A percentile compares a stretch with the other conserved stretches of the same genome.
phyloP scores from a whole-genome alignment of 2,888 invertebrate genomes.

The Melinaea menophilus region DNA sequence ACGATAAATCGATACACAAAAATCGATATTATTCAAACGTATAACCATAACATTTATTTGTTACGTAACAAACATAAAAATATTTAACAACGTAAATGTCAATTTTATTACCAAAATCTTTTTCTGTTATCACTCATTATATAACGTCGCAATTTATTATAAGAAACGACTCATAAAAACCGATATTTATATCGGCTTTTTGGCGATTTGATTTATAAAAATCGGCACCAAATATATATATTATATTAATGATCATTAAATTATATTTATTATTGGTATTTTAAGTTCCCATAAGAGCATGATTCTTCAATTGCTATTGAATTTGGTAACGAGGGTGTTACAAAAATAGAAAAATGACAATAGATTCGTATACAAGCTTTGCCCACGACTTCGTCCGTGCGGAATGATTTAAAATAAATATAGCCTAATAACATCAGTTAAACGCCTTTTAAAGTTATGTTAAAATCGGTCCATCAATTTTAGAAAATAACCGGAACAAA shows the following conservation, averaged over 20 bases:
- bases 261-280: background rate
- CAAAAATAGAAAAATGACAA: slow-evolving; percentile 3
- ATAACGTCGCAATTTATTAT: slow-evolving; percentile 20
- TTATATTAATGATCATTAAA: slow-evolving; percentile 5
- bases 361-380: no score
- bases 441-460: no score
- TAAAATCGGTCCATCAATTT: no score
- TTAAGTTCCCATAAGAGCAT: background rate
- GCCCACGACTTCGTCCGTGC: no score
- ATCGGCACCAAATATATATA: background rate
- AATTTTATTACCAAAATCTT: slow-evolving; percentile 23
- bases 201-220: background rate
- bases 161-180: slow-evolving; percentile 6
- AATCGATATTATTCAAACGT: no score
- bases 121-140: slow-evolving; percentile 23
- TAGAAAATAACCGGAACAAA: no score
- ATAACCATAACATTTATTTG: background rate
- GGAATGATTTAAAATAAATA: no score
- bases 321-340: no score
- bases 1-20: no score
- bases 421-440: no score
- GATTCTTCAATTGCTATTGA: background rate
- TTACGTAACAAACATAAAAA: slow-evolving; percentile 22
- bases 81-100: slow-evolving; percentile 21
- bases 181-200: slow-evolving; percentile 1